Percentiles rank a stretch among this genome's conserved stretches.
phyloP scores from a whole-genome alignment of 2,888 invertebrate genomes.

The Spicauda simplicius region DNA sequence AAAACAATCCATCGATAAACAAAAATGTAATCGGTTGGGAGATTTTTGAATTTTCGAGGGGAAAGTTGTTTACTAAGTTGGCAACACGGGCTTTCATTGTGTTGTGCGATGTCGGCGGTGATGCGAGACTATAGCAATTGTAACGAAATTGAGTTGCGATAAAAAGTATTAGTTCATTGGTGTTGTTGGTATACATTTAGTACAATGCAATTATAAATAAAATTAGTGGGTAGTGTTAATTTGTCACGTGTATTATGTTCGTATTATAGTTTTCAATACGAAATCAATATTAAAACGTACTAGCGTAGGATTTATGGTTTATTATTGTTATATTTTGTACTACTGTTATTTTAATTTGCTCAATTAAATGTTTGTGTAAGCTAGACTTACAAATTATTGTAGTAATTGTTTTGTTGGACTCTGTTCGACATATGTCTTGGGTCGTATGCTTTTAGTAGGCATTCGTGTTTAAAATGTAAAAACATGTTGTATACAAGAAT shows the following conservation, averaged over 20 bases:
- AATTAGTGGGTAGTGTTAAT: slow-evolving; percentile 62
- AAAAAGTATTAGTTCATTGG: slow-evolving; percentile 63
- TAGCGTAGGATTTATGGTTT: slow-evolving; percentile 67
- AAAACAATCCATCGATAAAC: neutral
- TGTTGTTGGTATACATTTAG: slow-evolving; percentile 74
- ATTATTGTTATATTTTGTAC: slow-evolving; percentile 61
- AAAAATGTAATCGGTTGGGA: too few relatives aligned
- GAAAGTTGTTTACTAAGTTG: neutral
- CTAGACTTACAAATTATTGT: slow-evolving; percentile 66
- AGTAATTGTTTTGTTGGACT: slow-evolving; percentile 64
- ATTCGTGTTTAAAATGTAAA: slow-evolving; percentile 17
- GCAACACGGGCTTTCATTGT: neutral
- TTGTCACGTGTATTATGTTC: slow-evolving; percentile 59
- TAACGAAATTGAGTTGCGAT: slow-evolving; percentile 62
- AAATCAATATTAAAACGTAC: slow-evolving; percentile 66
- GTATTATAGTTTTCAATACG: slow-evolving; percentile 61
- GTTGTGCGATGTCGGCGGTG: neutral
- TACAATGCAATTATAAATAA: slow-evolving; percentile 68
- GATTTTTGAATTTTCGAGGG: neutral
- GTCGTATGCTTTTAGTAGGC: slow-evolving; percentile 15
- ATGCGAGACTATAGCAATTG: slow-evolving; percentile 49
- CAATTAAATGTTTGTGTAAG: slow-evolving; percentile 80
- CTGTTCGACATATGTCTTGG: slow-evolving; percentile 4
- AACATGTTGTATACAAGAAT: slow-evolving; percentile 16
- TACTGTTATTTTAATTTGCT: slow-evolving; percentile 82